Evolutionary conservation across 1,140 invertebrate species (phyloP).

Genomic region (Lycorma delicatula): DNA sequence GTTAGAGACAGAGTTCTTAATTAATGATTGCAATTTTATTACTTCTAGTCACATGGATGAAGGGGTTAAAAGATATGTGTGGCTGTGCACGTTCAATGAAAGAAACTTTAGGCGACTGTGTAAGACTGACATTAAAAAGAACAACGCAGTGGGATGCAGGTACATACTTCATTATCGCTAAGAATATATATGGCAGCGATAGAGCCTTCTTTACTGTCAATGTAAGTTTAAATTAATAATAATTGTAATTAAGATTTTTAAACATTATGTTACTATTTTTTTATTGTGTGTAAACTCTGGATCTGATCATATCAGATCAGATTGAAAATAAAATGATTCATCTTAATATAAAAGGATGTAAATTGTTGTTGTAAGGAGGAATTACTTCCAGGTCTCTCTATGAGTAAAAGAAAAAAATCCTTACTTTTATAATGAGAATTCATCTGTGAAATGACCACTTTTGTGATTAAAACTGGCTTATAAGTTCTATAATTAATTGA

Average conservation of each 20-base stretch:
- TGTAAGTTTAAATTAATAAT: conserved; percentile 41
- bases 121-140: conserved; percentile 78
- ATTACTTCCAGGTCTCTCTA: no score
- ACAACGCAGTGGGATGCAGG: conserved; percentile 79
- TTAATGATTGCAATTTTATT: no score
- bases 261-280: background rate
- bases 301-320: background rate
- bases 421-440: no score
- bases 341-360: background rate
- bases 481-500: no score
- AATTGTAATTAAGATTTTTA: background rate
- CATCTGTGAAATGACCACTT: no score
- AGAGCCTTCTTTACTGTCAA: conserved; percentile 73
- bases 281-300: background rate
- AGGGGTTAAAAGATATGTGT: conserved; percentile 73
- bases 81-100: conserved; percentile 64
- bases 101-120: conserved; percentile 74
- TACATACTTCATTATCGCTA: conserved; percentile 87
- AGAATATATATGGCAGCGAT: conserved; percentile 82
- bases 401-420: no score
- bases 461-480: no score
- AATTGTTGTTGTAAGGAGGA: background rate
- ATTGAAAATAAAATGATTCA: background rate
- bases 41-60: conserved; percentile 70
- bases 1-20: no score